Base-by-base conservation (phyloP, 2,113 vertebrate species). In the Ivindomyrus marchei region DNA sequence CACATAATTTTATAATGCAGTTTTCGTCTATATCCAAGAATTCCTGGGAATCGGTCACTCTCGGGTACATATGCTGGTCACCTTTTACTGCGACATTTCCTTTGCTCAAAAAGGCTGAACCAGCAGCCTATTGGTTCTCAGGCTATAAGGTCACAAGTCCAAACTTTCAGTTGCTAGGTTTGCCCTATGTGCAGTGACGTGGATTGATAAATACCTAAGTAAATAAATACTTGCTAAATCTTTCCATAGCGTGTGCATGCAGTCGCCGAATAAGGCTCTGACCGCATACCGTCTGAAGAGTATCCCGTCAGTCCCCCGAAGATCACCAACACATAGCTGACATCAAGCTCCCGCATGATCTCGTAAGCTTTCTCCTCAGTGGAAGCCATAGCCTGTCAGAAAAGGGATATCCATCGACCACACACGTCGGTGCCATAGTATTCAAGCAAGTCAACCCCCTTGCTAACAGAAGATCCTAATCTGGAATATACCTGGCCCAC, bases 341-440 rank as follows among this genome's bases (percentile, higher is more conserved):
- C 98, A 1, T 99, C 98, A 87, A 99, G 95, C 95, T 99, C 98
- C 90, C 98, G 95, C 98, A 99, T 99, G 91, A 99, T 99, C 95
- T 99, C 98, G 0, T 99, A 99, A 70, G 98, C 98, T 85, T 97
- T 96, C 93, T 99, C 98, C 93, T 99, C 98, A 0, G 98, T 99
- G 0, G 98, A 99, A 0, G 98, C 98, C 98, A 99, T 99, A 0
- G 98, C 98, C 98, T 99, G 88, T 4, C 92, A 11, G 89, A 27
- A 31, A n/a, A 11, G 13, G 80, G 47, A 70, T 13, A 13, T 2
- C 7, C 19, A 17, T 21, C 17, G 49, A 31, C 62, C n/a, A 31
- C 3, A 70, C 3, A 53, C 47, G 8, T 36, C 66, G 19, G 19
- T 42, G 39, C 80, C 17, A 9, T 10, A 47, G 83, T n/a, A n/a